Percentiles rank a stretch among this genome's conserved stretches.
phyloP scores from a whole-genome alignment of 2,888 invertebrate species.

The Hypena proboscidalis region DNA sequence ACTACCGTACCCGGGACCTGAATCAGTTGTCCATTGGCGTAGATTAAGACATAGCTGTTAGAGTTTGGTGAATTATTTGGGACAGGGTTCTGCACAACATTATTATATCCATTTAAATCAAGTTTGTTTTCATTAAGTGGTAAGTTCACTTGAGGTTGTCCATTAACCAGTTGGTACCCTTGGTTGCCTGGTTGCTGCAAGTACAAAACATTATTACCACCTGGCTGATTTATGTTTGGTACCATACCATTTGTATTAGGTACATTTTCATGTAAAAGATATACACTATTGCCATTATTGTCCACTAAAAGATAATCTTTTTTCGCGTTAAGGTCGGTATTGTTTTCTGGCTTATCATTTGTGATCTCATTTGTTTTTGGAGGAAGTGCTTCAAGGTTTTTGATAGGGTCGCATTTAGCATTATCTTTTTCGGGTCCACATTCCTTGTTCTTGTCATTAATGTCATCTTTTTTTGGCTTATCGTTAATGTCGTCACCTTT shows the following conservation, averaged over 20 bases:
- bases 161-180: slow-evolving; percentile 20
- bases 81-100: not conserved
- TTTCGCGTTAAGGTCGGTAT: slow-evolving; percentile 11
- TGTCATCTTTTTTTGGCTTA: not conserved
- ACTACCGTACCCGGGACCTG: slow-evolving; percentile 33
- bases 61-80: slow-evolving; percentile 10
- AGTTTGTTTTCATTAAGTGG: slow-evolving; percentile 14
- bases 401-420: not conserved
- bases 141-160: slow-evolving; percentile 15
- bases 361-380: slow-evolving; percentile 23
- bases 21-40: slow-evolving; percentile 32
- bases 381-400: slow-evolving; percentile 1
- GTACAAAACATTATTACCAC: slow-evolving; percentile 20
- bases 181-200: slow-evolving; percentile 17
- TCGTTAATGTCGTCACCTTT: not conserved
- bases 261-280: slow-evolving; percentile 32
- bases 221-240: slow-evolving; percentile 5
- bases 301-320: slow-evolving; percentile 34
- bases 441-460: not conserved
- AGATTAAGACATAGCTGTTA: slow-evolving; percentile 23
- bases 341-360: slow-evolving; percentile 1
- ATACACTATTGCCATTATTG: slow-evolving; percentile 21
- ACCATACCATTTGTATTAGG: slow-evolving; percentile 6
- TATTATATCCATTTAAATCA: slow-evolving; percentile 15
- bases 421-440: not conserved